phyloP scores from a whole-genome alignment of 2,888 invertebrate genomes.

The Cenopis cana region DNA sequence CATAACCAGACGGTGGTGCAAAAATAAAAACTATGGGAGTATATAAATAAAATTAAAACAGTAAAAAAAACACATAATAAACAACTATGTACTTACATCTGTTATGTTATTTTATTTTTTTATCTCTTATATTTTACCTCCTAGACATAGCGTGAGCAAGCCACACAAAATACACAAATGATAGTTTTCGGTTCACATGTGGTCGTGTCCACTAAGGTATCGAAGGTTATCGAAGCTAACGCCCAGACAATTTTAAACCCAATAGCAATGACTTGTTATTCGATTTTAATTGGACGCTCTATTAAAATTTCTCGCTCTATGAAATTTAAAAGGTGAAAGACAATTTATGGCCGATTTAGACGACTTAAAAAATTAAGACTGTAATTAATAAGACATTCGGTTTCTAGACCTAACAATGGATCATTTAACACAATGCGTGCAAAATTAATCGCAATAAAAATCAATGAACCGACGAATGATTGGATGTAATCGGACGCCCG shows the following conservation, averaged over 20 bases:
- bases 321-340: conserved; percentile 1
- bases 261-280: conserved; percentile 40
- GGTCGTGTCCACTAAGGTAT: conserved; percentile 18
- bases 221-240: conserved; percentile 37
- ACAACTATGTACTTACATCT: too few species aligned
- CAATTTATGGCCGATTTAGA: conserved; percentile 9
- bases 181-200: conserved; percentile 13
- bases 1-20: too few species aligned
- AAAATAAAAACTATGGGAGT: too few species aligned
- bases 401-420: conserved; percentile 59
- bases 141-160: background rate
- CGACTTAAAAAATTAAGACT: background rate
- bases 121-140: background rate
- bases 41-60: too few species aligned
- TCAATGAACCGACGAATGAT: conserved; percentile 66
- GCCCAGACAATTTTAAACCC: conserved; percentile 21
- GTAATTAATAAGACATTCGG: conserved; percentile 41
- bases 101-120: background rate
- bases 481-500: conserved; percentile 66
- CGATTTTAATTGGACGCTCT: conserved; percentile 30
- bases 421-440: conserved; percentile 72
- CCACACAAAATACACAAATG: background rate
- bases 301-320: background rate
- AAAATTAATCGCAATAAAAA: conserved; percentile 69
- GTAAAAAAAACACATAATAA: too few species aligned